Evolutionary conservation across 2,113 vertebrate species (phyloP).

Genomic region (Bombycilla garrulus): DNA sequence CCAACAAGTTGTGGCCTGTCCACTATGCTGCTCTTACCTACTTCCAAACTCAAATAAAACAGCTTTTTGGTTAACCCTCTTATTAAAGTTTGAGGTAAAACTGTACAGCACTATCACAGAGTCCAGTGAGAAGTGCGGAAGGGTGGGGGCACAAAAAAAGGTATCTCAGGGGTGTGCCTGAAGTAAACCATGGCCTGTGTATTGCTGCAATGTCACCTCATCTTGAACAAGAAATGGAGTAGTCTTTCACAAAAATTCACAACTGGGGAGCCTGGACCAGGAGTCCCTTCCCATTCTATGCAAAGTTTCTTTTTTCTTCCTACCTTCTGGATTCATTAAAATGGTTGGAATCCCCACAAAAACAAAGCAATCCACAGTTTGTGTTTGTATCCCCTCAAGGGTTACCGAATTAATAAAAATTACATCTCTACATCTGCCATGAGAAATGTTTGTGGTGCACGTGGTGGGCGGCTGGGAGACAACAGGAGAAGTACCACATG

Average conservation of each 20-base stretch:
- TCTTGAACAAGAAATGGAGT: background rate
- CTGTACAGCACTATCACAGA: background rate
- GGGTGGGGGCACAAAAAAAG: background rate
- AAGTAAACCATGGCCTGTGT: background rate
- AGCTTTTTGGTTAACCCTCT: background rate
- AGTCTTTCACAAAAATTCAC: background rate
- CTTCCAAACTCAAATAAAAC: background rate
- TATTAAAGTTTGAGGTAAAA: background rate
- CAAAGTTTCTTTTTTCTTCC: background rate
- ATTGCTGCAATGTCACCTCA: background rate
- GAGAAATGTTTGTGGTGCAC: background rate
- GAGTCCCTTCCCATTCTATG: background rate
- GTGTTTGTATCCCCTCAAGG: background rate
- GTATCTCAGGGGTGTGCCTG: background rate
- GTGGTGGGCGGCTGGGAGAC: background rate
- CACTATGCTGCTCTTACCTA: background rate
- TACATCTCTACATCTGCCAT: background rate
- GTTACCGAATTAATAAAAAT: background rate
- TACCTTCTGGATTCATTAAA: background rate
- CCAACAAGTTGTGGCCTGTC: background rate
- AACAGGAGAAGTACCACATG: background rate
- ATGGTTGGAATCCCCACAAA: accelerated
- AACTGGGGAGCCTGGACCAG: background rate
- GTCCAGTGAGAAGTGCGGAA: background rate
- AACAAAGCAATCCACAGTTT: background rate